These are phyloP conservation scores for Bothrops jararaca DNA, from an alignment of 2,113 vertebrate species.

Conservation along the genomic window DNA sequence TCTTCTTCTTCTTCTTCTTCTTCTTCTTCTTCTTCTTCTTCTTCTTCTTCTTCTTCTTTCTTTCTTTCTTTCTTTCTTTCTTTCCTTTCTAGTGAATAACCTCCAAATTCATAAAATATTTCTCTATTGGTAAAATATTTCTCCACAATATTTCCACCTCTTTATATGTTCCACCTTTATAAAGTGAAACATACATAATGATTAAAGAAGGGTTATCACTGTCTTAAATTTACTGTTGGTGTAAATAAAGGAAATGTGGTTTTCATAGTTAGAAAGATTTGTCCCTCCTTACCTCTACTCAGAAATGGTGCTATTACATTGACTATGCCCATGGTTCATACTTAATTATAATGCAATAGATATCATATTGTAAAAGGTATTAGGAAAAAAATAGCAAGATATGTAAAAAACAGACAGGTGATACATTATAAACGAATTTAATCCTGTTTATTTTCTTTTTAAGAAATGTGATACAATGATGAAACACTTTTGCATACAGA, in stretches of 20 bases:
- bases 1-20: too few relatives aligned
- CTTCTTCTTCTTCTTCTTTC: too few relatives aligned
- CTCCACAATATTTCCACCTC: not conserved
- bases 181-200: not conserved
- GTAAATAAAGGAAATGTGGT: not conserved
- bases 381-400: not conserved
- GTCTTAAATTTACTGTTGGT: not conserved
- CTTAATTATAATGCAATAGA: not conserved
- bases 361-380: not conserved
- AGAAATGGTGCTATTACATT: not conserved
- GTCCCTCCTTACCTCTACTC: not conserved
- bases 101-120: not conserved
- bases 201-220: not conserved
- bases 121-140: not conserved
- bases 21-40: too few relatives aligned
- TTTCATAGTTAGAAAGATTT: not conserved
- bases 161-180: not conserved
- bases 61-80: accelerated
- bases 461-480: not conserved
- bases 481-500: not conserved
- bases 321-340: not conserved
- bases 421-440: not conserved
- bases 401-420: not conserved
- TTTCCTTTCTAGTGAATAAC: not conserved
- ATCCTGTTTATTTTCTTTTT: not conserved